Conservation (phyloP, 2,113 vertebrate genomes). For the Mustelus asterias region DNA sequence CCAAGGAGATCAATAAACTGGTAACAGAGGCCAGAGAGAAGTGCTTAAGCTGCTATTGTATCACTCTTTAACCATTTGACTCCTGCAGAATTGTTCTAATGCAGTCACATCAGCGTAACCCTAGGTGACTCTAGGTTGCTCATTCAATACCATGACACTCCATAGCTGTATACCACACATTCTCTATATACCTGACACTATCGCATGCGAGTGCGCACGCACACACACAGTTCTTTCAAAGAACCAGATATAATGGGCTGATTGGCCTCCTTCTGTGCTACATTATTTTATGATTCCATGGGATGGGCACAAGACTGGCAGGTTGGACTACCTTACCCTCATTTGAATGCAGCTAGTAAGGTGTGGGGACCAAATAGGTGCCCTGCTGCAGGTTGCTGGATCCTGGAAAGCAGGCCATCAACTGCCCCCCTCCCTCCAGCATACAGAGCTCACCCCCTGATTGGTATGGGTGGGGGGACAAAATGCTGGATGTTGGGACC, state of each 20-base stretch:
- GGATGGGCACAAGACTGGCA: too few species aligned
- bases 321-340: background rate
- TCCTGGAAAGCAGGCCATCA: background rate
- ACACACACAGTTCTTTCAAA: background rate
- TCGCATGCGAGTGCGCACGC: too few species aligned
- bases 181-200: too few species aligned
- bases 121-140: background rate
- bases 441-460: too few species aligned
- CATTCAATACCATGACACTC: background rate
- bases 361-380: background rate
- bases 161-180: background rate
- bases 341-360: background rate
- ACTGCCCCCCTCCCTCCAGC: too few species aligned
- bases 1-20: background rate
- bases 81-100: background rate
- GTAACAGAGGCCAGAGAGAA: background rate
- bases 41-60: background rate
- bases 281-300: too few species aligned
- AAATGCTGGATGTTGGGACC: too few species aligned
- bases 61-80: background rate
- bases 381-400: background rate
- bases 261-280: too few species aligned
- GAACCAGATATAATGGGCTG: background rate
- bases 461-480: too few species aligned
- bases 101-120: background rate